A percentile compares a stretch with the other conserved stretches of the same genome.
Evolutionary conservation across 2,888 invertebrate species (phyloP).

Genomic region (Oscheius sp.): DNA sequence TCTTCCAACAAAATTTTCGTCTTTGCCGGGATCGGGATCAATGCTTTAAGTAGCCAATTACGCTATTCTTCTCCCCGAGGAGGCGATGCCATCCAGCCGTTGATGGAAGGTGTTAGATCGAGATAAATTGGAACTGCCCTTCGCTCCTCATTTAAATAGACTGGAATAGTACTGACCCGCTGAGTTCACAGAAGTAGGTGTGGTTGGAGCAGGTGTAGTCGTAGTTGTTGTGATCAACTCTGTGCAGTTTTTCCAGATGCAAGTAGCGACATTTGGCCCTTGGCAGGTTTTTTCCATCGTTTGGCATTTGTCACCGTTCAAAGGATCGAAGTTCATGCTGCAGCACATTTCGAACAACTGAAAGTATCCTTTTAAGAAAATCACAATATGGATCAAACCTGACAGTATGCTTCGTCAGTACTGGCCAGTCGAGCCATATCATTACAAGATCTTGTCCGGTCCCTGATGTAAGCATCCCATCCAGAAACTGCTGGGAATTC

Average conservation of each 20-base stretch:
- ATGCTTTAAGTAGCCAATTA: constrained; percentile 38
- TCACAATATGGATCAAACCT: not conserved
- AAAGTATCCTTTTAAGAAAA: not conserved
- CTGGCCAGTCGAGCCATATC: constrained; percentile 36
- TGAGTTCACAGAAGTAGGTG: not conserved
- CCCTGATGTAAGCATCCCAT: constrained; percentile 44
- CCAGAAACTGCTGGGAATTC: constrained; percentile 16
- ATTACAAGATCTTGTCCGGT: constrained; percentile 40
- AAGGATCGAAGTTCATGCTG: constrained; percentile 41
- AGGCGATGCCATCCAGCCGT: constrained; percentile 6
- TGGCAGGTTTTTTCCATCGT: constrained; percentile 37
- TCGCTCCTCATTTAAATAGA: too few species aligned
- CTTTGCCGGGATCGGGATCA: constrained; percentile 26
- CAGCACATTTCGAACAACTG: constrained; percentile 43
- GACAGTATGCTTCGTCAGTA: constrained; percentile 37
- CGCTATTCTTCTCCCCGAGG: constrained; percentile 33
- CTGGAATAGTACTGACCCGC: constrained; percentile 6
- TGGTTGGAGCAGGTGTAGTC: constrained; percentile 42
- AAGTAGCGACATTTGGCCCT: constrained; percentile 32
- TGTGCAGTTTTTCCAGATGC: constrained; percentile 50
- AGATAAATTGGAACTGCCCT: constrained; percentile 1
- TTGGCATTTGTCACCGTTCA: constrained; percentile 56
- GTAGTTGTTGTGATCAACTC: constrained; percentile 56
- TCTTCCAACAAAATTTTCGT: constrained; percentile 17
- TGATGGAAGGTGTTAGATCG: constrained; percentile 24